phyloP scores from a whole-genome alignment of 2,797 vertebrate genomes.

The Myotis planiceps region DNA sequence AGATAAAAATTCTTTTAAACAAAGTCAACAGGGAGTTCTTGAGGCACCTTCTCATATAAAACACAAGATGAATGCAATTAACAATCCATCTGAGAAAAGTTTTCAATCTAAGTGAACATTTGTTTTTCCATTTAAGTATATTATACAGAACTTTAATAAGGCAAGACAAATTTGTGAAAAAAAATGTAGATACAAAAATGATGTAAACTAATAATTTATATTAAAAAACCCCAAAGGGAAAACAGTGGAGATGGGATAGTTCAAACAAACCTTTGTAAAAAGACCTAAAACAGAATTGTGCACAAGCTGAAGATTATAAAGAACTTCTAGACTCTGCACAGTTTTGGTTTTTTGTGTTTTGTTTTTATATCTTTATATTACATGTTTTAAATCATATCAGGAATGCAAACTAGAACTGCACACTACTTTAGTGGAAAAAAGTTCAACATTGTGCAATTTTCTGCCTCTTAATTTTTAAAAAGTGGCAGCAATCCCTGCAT shows the following conservation, averaged over 20 bases:
- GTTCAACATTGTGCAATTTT: slow-evolving; percentile 92
- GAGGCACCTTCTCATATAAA: slow-evolving; percentile 85
- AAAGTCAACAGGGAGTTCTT: slow-evolving; percentile 81
- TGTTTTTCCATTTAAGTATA: slow-evolving; percentile 72
- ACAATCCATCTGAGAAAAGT: slow-evolving; percentile 79
- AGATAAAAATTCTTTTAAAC: slow-evolving; percentile 84
- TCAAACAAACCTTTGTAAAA: slow-evolving; percentile 71
- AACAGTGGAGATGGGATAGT: slow-evolving; percentile 70
- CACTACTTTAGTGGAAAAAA: slow-evolving; percentile 83
- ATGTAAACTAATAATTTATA: slow-evolving; percentile 86
- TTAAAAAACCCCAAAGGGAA: slow-evolving; percentile 71
- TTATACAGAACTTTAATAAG: slow-evolving; percentile 82
- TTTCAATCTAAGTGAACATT: slow-evolving; percentile 78
- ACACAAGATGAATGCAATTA: slow-evolving; percentile 76
- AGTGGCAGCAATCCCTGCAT: slow-evolving; percentile 94
- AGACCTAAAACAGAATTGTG: slow-evolving; percentile 79
- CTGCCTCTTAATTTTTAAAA: slow-evolving; percentile 92
- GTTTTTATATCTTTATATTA: slow-evolving; percentile 84
- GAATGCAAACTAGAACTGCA: slow-evolving; percentile 87
- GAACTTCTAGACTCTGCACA: slow-evolving; percentile 80
- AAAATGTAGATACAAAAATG: slow-evolving; percentile 81
- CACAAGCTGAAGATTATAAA: slow-evolving; percentile 81
- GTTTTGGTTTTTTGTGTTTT: slow-evolving; percentile 78
- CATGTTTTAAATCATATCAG: slow-evolving; percentile 83
- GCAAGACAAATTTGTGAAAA: slow-evolving; percentile 85